phyloP scores from a whole-genome alignment of 2,888 invertebrate genomes.

The Andrena camellia region DNA sequence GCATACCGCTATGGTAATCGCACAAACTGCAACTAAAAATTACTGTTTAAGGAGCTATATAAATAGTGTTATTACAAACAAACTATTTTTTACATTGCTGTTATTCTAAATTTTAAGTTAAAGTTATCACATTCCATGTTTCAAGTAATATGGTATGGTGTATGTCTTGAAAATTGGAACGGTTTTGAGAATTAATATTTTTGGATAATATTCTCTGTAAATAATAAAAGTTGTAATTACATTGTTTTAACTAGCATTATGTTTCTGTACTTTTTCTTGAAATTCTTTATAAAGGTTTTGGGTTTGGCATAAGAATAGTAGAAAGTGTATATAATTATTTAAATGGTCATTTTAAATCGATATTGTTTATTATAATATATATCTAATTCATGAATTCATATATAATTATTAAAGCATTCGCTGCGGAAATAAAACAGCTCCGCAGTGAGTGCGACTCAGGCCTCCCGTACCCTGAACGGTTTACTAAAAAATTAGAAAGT shows the following conservation, averaged over 20 bases:
- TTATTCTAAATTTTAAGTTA: background rate
- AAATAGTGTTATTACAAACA: constrained; percentile 2
- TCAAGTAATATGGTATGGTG: background rate
- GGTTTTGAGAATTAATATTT: background rate
- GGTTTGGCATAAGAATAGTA: too few species aligned
- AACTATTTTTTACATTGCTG: constrained; percentile 1
- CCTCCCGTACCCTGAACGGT: too few species aligned
- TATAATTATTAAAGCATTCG: too few species aligned
- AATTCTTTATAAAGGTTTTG: too few species aligned
- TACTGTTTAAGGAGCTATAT: constrained; percentile 20
- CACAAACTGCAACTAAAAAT: constrained; percentile 40
- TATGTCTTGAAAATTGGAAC: background rate
- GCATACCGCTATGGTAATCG: constrained; percentile 25
- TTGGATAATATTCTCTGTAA: background rate
- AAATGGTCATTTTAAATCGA: too few species aligned
- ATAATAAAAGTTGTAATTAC: background rate
- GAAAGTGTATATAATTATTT: too few species aligned
- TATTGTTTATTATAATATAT: too few species aligned
- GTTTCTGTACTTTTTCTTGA: too few species aligned
- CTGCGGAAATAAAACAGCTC: too few species aligned
- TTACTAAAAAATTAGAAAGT: too few species aligned
- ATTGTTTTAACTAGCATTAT: background rate
- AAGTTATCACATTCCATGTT: background rate
- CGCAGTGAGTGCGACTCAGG: too few species aligned
- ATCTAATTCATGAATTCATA: too few species aligned